Percentiles rank a stretch among this genome's conserved stretches.
phyloP scores from a whole-genome alignment of 2,113 vertebrate species.

The Sander lucioperca region DNA sequence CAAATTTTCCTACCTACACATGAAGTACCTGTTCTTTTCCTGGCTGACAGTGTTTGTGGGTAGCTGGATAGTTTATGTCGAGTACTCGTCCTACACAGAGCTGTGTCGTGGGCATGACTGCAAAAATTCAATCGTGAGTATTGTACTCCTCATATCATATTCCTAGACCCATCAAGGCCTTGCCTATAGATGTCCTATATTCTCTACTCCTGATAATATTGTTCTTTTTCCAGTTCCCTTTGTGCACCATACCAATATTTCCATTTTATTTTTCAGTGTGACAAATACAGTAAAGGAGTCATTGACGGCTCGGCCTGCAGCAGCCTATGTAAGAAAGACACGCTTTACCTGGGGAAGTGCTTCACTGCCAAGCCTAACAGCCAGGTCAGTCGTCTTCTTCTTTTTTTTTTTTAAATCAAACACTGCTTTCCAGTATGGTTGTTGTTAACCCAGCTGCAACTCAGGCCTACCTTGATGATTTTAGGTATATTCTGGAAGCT shows the following conservation, averaged over 20 bases:
- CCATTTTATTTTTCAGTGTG: conserved; percentile 86
- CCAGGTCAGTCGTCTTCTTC: conserved; percentile 85
- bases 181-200: background rate
- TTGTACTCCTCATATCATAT: background rate
- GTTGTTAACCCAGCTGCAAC: background rate
- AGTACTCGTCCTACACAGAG: conserved; percentile 96
- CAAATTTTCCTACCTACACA: conserved; percentile 91
- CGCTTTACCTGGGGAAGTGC: conserved; percentile 95
- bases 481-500: conserved; percentile 95
- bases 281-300: conserved; percentile 94
- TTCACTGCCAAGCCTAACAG: conserved; percentile 92
- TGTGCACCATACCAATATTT: background rate
- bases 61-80: conserved; percentile 96
- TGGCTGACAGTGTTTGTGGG: conserved; percentile 96
- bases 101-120: conserved; percentile 96
- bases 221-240: background rate
- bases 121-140: conserved; percentile 95
- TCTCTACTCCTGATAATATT: background rate
- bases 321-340: conserved; percentile 95
- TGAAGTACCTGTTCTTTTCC: conserved; percentile 97
- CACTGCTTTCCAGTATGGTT: background rate
- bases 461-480: conserved; percentile 1
- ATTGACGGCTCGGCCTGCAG: conserved; percentile 96
- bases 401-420: background rate
- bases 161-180: background rate